A percentile compares a stretch with the other conserved stretches of the same genome.
Conservation (phyloP, 2,113 vertebrate species). For the Corythaeola cristata region DNA sequence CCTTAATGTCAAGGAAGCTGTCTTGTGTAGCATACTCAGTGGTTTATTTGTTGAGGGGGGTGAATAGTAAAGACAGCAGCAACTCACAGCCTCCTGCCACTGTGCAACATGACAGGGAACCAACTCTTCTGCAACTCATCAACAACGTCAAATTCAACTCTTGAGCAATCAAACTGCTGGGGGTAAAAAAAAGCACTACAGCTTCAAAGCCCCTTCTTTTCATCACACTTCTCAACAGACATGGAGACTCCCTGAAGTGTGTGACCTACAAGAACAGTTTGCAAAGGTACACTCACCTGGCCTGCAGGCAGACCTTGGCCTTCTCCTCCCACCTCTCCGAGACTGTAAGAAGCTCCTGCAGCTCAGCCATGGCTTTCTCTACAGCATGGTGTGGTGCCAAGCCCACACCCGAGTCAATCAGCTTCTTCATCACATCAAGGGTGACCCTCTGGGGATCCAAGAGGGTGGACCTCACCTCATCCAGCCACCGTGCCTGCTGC, state of each 20-base stretch:
- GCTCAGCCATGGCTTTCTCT: constrained; percentile 97
- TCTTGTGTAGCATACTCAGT: background rate
- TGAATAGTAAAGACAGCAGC: background rate
- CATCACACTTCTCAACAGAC: background rate
- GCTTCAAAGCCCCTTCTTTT: background rate
- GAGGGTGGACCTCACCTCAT: constrained; percentile 93
- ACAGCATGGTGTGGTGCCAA: constrained; percentile 95
- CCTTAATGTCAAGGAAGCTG: background rate
- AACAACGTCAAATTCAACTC: background rate
- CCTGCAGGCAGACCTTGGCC: constrained; percentile 92
- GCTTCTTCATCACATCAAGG: constrained; percentile 94
- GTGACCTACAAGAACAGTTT: background rate
- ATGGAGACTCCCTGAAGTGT: fast-evolving
- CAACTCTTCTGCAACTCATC: background rate
- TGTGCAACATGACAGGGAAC: background rate
- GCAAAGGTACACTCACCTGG: constrained; percentile 81
- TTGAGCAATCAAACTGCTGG: background rate
- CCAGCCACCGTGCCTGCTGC: constrained; percentile 97
- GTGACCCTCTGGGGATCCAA: constrained; percentile 92
- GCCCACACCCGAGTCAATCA: constrained; percentile 95
- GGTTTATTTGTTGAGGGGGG: background rate
- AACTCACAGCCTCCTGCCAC: background rate
- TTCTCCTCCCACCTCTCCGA: constrained; percentile 98
- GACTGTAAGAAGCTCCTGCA: constrained; percentile 96
- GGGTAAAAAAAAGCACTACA: background rate